A percentile compares a stretch with the other conserved stretches of the same genome.
These are phyloP conservation scores for Epinotia demarniana DNA, from an alignment of 2,888 invertebrate species.

Conservation along the genomic window DNA sequence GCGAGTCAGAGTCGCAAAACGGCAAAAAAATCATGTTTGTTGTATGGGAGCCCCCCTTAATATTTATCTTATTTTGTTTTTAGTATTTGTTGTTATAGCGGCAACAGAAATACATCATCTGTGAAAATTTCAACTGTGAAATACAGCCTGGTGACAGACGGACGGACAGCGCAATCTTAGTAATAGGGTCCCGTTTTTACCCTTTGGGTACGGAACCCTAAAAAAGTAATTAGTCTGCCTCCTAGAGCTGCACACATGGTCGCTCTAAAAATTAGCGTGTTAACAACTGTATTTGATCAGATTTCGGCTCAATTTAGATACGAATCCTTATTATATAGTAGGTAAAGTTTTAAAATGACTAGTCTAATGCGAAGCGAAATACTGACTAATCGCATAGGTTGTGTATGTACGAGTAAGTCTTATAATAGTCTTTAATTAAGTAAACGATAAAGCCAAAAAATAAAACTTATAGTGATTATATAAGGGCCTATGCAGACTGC, in stretches of 20 bases:
- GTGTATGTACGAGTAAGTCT: not conserved
- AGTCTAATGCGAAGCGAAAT: slow-evolving; percentile 33
- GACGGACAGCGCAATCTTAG: too few species aligned
- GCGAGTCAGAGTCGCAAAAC: too few species aligned
- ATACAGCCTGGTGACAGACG: too few species aligned
- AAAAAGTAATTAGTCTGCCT: not conserved
- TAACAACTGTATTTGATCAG: slow-evolving; percentile 20
- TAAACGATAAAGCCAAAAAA: not conserved
- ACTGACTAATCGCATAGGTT: slow-evolving; percentile 8
- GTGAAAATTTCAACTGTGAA: too few species aligned
- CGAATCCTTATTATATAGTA: slow-evolving; percentile 15
- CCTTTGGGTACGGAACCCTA: too few species aligned
- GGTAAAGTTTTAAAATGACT: slow-evolving; percentile 36
- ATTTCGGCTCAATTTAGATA: slow-evolving; percentile 25
- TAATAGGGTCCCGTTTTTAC: too few species aligned
- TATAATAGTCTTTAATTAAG: not conserved
- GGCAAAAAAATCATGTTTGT: too few species aligned
- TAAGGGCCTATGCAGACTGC: too few species aligned
- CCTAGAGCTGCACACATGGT: not conserved
- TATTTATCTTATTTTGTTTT: too few species aligned
- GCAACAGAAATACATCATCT: too few species aligned
- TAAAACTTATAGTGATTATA: not conserved
- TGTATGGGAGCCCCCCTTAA: too few species aligned
- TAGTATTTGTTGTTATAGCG: too few species aligned
- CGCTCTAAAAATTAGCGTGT: not conserved